Conservation (phyloP, 2,888 invertebrate genomes). For the Drosophila kuntzei region DNA sequence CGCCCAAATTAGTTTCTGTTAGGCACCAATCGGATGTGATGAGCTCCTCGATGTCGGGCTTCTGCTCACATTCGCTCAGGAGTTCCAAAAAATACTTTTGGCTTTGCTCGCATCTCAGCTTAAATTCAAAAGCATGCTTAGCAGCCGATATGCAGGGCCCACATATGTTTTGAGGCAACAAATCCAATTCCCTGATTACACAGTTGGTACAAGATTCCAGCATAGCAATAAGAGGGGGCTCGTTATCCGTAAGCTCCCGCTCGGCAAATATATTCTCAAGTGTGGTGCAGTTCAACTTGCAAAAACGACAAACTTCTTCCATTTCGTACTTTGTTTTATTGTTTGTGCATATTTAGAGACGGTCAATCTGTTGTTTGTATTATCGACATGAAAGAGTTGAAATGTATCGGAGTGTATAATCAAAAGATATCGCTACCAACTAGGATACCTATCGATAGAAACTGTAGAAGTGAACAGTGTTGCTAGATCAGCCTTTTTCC, state of each 20-base stretch:
- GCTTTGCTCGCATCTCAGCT: background rate
- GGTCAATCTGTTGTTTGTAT: too few species aligned
- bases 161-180: background rate
- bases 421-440: too few species aligned
- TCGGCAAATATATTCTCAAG: background rate
- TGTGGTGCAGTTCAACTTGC: background rate
- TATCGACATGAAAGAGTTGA: too few species aligned
- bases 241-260: background rate
- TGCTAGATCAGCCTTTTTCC: too few species aligned
- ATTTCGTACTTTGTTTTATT: background rate
- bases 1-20: background rate
- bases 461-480: background rate
- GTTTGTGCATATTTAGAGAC: background rate
- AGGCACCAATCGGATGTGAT: background rate
- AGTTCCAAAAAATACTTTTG: background rate
- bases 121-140: background rate
- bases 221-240: background rate
- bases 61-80: background rate
- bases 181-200: background rate
- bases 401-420: too few species aligned
- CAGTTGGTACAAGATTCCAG: background rate
- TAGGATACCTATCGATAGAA: background rate
- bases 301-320: slow-evolving; percentile 1
- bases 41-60: background rate
- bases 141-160: background rate